These are phyloP conservation scores for Campoletis raptor DNA, from an alignment of 2,888 invertebrate genomes.

Conservation along the genomic window DNA sequence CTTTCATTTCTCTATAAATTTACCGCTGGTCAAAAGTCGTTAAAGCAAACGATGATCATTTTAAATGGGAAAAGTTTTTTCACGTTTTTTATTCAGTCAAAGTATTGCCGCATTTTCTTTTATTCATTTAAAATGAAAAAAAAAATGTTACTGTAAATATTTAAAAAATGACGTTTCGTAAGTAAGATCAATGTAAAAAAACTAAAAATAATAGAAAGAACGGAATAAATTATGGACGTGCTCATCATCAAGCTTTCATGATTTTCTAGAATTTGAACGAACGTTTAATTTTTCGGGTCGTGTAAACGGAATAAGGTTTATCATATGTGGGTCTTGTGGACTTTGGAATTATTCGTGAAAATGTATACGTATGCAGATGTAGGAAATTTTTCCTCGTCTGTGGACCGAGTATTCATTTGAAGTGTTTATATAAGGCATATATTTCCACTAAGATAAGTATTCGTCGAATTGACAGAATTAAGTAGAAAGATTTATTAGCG, in stretches of 20 bases:
- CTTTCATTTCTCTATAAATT: not conserved
- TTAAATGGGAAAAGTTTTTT: too few relatives aligned
- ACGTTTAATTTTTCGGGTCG: not conserved
- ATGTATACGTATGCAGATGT: conserved; percentile 41
- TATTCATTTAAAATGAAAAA: not conserved
- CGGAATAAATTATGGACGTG: not conserved
- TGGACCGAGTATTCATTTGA: conserved; percentile 3
- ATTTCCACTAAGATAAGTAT: conserved; percentile 40
- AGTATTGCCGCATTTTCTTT: not conserved
- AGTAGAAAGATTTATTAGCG: conserved; percentile 48
- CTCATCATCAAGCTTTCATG: not conserved
- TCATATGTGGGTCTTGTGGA: not conserved
- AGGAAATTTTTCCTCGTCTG: conserved; percentile 2
- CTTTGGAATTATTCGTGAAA: not conserved
- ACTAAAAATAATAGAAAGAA: not conserved
- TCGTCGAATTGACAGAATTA: conserved; percentile 6
- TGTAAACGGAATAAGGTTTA: not conserved
- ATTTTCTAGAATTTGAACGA: conserved; percentile 1
- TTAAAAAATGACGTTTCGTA: not conserved
- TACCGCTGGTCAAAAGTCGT: not conserved
- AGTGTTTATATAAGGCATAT: conserved; percentile 14
- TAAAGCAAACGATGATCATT: not conserved
- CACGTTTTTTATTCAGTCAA: too few relatives aligned
- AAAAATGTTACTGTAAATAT: not conserved
- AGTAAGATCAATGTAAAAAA: not conserved